Conservation (phyloP, 1,140 invertebrate species). For the Drosophila ironensis region DNA sequence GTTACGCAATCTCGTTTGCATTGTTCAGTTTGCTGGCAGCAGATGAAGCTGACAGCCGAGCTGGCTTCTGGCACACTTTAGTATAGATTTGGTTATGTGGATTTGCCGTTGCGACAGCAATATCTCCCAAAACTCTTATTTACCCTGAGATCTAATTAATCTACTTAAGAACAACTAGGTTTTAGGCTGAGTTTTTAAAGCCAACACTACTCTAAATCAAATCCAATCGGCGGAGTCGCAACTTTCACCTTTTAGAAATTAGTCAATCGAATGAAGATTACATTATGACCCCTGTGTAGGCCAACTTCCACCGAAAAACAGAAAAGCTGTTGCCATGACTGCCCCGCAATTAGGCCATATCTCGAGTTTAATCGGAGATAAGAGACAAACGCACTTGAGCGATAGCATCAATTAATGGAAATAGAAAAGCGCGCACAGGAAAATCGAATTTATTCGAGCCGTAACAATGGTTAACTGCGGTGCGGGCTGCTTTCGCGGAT, state of each 20-base stretch:
- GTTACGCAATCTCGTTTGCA: conserved; percentile 66
- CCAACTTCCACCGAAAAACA: neutral
- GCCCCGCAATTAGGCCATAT: neutral
- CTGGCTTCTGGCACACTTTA: conserved; percentile 5
- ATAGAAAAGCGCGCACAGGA: neutral
- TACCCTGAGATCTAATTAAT: too few species aligned
- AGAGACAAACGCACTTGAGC: neutral
- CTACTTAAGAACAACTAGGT: too few species aligned
- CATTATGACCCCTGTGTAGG: too few species aligned
- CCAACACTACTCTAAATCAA: too few species aligned
- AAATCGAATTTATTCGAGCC: conserved; percentile 16
- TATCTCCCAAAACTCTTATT: neutral
- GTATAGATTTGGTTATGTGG: conserved; percentile 8
- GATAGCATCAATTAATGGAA: conserved; percentile 35
- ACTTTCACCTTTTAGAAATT: neutral
- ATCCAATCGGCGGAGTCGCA: too few species aligned
- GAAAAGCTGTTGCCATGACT: conserved; percentile 2
- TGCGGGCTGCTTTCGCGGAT: neutral
- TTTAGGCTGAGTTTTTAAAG: too few species aligned
- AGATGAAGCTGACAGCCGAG: conserved; percentile 26
- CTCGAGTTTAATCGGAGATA: conserved; percentile 33
- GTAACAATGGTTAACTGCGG: conserved; percentile 19
- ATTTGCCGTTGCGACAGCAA: neutral
- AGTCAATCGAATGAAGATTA: neutral
- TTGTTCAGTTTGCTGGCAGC: conserved; percentile 31